These are phyloP conservation scores for Tetranychus piercei DNA, from an alignment of 2,888 invertebrate genomes.

Conservation along the genomic window DNA sequence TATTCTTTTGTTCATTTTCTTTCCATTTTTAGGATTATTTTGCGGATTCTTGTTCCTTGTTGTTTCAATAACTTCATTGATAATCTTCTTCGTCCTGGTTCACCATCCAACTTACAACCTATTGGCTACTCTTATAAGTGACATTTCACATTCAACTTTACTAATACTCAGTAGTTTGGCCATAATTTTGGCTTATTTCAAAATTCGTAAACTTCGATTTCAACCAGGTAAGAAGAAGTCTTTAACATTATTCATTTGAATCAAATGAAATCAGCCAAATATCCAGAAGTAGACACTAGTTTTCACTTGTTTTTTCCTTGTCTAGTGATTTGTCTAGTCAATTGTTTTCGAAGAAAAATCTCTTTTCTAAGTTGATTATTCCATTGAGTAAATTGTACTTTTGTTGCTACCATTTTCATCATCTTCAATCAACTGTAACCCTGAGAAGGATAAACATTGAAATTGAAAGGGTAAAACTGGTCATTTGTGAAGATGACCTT, in stretches of 20 bases:
- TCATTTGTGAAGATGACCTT: neutral
- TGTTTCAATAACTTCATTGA: constrained; percentile 73
- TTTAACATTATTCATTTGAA: neutral
- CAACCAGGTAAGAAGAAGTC: constrained; percentile 43
- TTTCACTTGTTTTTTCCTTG: too few relatives aligned
- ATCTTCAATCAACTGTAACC: too few relatives aligned
- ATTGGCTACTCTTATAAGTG: constrained; percentile 71
- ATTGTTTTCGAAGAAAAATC: too few relatives aligned
- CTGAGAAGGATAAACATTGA: too few relatives aligned
- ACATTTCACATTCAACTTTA: constrained; percentile 69
- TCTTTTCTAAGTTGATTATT: too few relatives aligned
- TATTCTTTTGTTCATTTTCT: neutral
- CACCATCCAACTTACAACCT: constrained; percentile 53
- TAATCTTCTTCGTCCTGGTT: constrained; percentile 83
- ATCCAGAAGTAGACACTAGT: neutral
- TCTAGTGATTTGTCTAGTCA: too few relatives aligned
- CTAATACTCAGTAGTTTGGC: constrained; percentile 73
- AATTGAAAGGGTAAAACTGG: neutral
- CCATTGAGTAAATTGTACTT: too few relatives aligned
- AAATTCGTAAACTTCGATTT: constrained; percentile 51
- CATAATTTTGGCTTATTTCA: constrained; percentile 60
- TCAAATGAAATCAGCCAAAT: neutral
- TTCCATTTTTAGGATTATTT: constrained; percentile 50
- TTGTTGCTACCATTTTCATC: too few relatives aligned
- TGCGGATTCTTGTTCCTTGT: constrained; percentile 72